phyloP scores from a whole-genome alignment of 2,888 invertebrate species.

The Julus scandinavius region DNA sequence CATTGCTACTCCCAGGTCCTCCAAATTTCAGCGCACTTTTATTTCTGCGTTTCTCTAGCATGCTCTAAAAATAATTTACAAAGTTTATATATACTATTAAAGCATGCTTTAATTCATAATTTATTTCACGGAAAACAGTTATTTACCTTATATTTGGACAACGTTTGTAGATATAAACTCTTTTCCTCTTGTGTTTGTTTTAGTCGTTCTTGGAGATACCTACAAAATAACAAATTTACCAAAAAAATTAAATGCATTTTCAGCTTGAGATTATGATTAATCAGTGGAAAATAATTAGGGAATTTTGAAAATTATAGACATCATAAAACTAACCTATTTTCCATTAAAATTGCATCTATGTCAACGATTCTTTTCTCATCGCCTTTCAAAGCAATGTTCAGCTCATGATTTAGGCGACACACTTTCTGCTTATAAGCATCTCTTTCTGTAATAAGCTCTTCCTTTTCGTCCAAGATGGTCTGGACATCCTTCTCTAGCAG shows the following conservation, averaged over 20 bases:
- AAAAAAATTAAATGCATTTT: neutral
- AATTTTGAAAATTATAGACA: neutral
- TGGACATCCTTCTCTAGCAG: conserved; percentile 82
- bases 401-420: conserved; percentile 82
- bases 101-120: neutral
- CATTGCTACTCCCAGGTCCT: conserved; percentile 71
- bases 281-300: neutral
- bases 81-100: conserved; percentile 47
- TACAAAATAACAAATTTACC: conserved; percentile 49
- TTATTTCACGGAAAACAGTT: neutral
- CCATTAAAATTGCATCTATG: conserved; percentile 81
- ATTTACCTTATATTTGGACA: conserved; percentile 79
- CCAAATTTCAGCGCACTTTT: conserved; percentile 78
- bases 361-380: conserved; percentile 74
- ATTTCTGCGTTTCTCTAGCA: conserved; percentile 72
- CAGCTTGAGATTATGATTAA: neutral
- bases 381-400: conserved; percentile 75
- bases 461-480: conserved; percentile 84
- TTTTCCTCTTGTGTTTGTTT: conserved; percentile 83
- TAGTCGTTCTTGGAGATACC: conserved; percentile 78
- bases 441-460: conserved; percentile 81
- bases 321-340: conserved; percentile 75
- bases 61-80: conserved; percentile 61
- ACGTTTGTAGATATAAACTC: conserved; percentile 77
- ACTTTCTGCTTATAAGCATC: conserved; percentile 87